Evolutionary conservation across 2,888 invertebrate genomes (phyloP).

Genomic region (Thecophora atra): DNA sequence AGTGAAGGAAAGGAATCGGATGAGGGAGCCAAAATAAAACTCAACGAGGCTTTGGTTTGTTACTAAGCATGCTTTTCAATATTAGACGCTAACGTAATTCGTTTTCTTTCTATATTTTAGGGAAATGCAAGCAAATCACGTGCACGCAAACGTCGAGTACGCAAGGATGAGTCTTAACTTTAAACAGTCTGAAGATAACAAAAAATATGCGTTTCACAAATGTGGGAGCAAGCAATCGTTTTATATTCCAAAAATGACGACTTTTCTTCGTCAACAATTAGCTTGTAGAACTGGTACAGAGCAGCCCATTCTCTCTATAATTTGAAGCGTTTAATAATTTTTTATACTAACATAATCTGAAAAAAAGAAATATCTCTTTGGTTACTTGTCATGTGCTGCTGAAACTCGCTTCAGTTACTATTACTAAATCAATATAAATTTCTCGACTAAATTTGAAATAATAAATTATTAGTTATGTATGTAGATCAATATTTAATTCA

Average conservation of each 20-base stretch:
- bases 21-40: conserved; percentile 47
- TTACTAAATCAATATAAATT: no score
- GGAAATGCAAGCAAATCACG: conserved; percentile 51
- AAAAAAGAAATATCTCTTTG: background rate
- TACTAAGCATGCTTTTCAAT: background rate
- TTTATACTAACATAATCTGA: background rate
- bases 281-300: background rate
- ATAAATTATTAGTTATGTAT: no score
- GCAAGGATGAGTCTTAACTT: conserved; percentile 60
- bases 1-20: conserved; percentile 46
- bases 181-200: conserved; percentile 28
- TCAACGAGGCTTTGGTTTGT: conserved; percentile 48
- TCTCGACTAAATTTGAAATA: no score
- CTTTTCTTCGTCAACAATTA: conserved; percentile 27
- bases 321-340: background rate
- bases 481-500: no score
- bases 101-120: conserved; percentile 40
- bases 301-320: conserved; percentile 13
- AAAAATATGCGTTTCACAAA: conserved; percentile 33
- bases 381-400: no score
- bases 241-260: conserved; percentile 34
- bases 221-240: conserved; percentile 18
- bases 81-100: background rate
- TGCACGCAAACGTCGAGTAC: conserved; percentile 60
- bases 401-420: no score